Evolutionary conservation across 2,797 vertebrate species (phyloP), one percentile per base, ranked within the genome.

Genomic region (Poecilia wingei): DNA sequence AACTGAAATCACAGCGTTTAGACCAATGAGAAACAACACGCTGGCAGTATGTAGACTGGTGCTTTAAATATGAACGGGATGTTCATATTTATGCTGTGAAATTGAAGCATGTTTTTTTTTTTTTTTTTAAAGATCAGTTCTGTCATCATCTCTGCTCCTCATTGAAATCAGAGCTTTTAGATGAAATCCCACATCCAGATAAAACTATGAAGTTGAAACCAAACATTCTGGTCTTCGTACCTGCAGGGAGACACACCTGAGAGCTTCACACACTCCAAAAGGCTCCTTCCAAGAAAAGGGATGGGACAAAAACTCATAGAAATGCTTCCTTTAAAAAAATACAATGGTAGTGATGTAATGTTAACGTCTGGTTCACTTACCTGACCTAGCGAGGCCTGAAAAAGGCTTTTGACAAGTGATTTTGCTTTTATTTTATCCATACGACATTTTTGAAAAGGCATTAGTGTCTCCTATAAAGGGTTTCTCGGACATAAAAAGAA

Each of bases 171-270:
- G 25, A 55, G 16, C 0, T 14, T 75, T 49, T 59, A 75, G 39
- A 51, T 28, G 20, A 73, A 41, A 41, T 68, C 22, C 20, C 14
- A 45, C 10, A 10, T 76, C 12, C 55, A n/a, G n/a, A 68, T 6
- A 39, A 8, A 74, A 79, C 55, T 51, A 61, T 41, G 51, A 73
- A 51, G 64, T 3, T 31, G 70, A 75, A 68, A 39, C 18, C 14
- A 4, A 6, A 70, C n/a, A 31, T 69, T 69, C 4, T 36, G 7
- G 7, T 20, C 53, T 57, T 25, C 20, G 69, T 43, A 86, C 86
- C 82, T 88, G 86, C 75, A 25, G 7, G 3, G 28, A 68, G 55
- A 55, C 13, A 53, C 84, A 92, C 86, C 89, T 89, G 87, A 84
- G 78, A 83, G 77, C 82, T 76, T 25, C 51, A 78, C 61, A 39